A percentile compares a stretch with the other conserved stretches of the same genome.
phyloP scores from a whole-genome alignment of 2,797 vertebrate species.

The Mormyrus hasselquistii region DNA sequence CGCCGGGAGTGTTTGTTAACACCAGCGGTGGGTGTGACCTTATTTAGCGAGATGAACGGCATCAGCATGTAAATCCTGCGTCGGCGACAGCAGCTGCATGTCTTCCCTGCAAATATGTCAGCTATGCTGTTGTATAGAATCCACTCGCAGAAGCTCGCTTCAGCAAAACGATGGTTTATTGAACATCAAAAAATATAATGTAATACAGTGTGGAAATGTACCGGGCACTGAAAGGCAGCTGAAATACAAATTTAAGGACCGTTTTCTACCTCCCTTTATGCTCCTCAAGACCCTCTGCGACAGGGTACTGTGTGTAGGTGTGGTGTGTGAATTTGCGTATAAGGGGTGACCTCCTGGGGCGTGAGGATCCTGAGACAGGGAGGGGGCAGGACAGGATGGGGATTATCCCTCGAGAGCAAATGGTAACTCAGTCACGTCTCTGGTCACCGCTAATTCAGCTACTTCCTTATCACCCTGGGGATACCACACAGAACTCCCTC shows the following conservation, averaged over 20 bases:
- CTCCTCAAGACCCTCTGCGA: background rate
- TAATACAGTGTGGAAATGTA: background rate
- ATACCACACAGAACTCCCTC: background rate
- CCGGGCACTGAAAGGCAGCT: background rate
- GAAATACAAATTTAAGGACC: background rate
- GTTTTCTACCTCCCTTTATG: background rate
- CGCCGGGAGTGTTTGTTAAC: background rate
- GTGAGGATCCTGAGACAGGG: background rate
- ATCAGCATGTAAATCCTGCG: background rate
- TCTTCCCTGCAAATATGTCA: background rate
- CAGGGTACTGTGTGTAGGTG: background rate
- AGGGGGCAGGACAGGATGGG: background rate
- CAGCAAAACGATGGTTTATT: background rate
- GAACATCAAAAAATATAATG: background rate
- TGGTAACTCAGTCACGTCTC: background rate
- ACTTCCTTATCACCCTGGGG: background rate
- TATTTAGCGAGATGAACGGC: background rate
- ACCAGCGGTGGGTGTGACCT: background rate
- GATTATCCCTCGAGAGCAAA: background rate
- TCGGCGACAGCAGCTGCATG: background rate
- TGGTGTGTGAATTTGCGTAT: background rate
- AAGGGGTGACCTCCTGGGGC: background rate
- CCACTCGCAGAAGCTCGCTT: background rate
- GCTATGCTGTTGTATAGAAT: background rate
- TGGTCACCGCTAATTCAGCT: background rate